phyloP scores from a whole-genome alignment of 2,113 vertebrate genomes.

The Xenopus borealis region DNA sequence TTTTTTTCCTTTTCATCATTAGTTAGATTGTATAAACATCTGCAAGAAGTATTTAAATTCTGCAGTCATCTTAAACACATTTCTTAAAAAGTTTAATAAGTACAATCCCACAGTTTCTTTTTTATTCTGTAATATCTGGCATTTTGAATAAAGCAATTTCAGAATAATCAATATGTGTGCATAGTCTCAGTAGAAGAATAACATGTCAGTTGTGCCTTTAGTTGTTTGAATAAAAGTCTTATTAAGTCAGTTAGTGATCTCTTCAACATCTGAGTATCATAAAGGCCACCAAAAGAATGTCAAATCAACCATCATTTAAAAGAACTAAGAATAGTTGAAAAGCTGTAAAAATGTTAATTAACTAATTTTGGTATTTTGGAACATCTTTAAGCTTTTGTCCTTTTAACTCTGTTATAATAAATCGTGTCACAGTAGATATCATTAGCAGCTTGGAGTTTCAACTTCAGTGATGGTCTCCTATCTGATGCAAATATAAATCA shows the following conservation, averaged over 20 bases:
- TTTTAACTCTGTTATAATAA: too few species aligned
- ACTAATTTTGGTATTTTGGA: too few species aligned
- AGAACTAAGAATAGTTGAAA: neutral
- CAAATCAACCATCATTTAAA: neutral
- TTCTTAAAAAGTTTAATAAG: constrained; percentile 41
- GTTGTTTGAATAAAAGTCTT: constrained; percentile 50
- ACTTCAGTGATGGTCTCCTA: too few species aligned
- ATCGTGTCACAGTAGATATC: too few species aligned
- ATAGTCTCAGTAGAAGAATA: constrained; percentile 50
- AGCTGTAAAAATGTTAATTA: neutral
- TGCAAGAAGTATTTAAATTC: constrained; percentile 37
- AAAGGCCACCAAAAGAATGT: constrained; percentile 9
- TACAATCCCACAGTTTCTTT: constrained; percentile 43
- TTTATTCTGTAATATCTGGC: constrained; percentile 47
- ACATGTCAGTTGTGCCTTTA: constrained; percentile 49
- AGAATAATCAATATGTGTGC: constrained; percentile 50
- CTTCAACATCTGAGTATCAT: constrained; percentile 45
- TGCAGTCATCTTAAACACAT: constrained; percentile 28
- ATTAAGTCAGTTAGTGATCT: constrained; percentile 55
- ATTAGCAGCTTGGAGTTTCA: too few species aligned
- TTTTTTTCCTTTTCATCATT: constrained; percentile 39
- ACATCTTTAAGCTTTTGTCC: too few species aligned
- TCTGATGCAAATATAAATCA: too few species aligned
- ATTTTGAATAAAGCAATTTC: constrained; percentile 58
- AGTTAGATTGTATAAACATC: constrained; percentile 45